These are phyloP conservation scores for Automeris io DNA, from an alignment of 2,888 invertebrate genomes.

Conservation along the genomic window DNA sequence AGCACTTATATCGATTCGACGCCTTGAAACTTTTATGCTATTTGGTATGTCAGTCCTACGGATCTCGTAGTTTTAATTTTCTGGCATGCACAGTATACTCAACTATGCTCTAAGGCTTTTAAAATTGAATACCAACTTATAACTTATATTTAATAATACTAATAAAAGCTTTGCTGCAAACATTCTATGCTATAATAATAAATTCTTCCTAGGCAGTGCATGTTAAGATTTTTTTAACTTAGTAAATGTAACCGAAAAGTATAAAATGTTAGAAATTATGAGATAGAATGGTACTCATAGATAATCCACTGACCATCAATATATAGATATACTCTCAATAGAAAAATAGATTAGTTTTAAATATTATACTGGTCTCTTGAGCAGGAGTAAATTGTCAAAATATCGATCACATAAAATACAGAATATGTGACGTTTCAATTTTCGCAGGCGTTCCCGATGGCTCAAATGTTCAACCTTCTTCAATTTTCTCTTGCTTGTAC, in stretches of 20 bases:
- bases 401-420: not conserved
- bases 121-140: too few species aligned
- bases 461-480: slow-evolving; percentile 85
- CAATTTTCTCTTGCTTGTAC: slow-evolving; percentile 77
- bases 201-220: too few species aligned
- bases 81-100: slow-evolving; percentile 15
- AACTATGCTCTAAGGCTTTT: slow-evolving; percentile 10
- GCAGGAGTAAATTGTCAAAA: too few species aligned
- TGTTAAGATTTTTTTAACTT: too few species aligned
- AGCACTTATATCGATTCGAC: slow-evolving; percentile 76
- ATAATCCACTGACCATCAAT: too few species aligned
- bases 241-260: too few species aligned
- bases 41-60: slow-evolving; percentile 56
- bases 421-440: slow-evolving; percentile 20
- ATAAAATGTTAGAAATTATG: too few species aligned
- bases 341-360: too few species aligned
- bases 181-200: not conserved
- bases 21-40: slow-evolving; percentile 78
- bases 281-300: too few species aligned
- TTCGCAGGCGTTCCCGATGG: slow-evolving; percentile 82
- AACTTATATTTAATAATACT: slow-evolving; percentile 23
- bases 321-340: too few species aligned
- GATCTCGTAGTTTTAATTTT: slow-evolving; percentile 20
- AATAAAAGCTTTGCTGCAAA: slow-evolving; percentile 5
- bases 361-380: too few species aligned